phyloP scores from a whole-genome alignment of 2,888 invertebrate genomes.

The Drosophila anomalata region DNA sequence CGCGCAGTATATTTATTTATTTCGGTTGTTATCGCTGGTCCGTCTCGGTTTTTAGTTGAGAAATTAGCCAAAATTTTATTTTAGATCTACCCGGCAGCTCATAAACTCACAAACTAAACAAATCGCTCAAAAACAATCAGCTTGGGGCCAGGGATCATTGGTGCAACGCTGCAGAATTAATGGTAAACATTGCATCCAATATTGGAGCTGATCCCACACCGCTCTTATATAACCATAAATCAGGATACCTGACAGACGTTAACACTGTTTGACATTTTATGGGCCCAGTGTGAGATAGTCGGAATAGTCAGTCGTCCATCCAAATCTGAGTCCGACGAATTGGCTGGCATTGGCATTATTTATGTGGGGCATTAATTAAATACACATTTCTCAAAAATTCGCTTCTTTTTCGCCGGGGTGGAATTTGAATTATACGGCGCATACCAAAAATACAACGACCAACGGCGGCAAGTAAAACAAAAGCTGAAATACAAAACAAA shows the following conservation, averaged over 20 bases:
- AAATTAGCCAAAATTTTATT: slow-evolving; percentile 37
- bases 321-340: slow-evolving; percentile 19
- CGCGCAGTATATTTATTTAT: slow-evolving; percentile 45
- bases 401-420: slow-evolving; percentile 29
- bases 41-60: slow-evolving; percentile 36
- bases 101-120: slow-evolving; percentile 19
- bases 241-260: slow-evolving; percentile 27
- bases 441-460: slow-evolving; percentile 38
- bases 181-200: slow-evolving; percentile 60
- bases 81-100: slow-evolving; percentile 27
- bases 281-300: not conserved
- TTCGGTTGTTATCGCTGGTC: slow-evolving; percentile 44
- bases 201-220: slow-evolving; percentile 1
- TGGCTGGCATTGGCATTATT: slow-evolving; percentile 52
- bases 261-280: slow-evolving; percentile 10
- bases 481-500: slow-evolving; percentile 35
- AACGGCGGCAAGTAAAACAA: slow-evolving; percentile 41
- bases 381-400: slow-evolving; percentile 40
- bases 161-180: slow-evolving; percentile 58
- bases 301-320: slow-evolving; percentile 9
- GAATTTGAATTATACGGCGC: slow-evolving; percentile 33
- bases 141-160: slow-evolving; percentile 46
- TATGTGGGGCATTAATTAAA: slow-evolving; percentile 51
- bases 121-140: slow-evolving; percentile 38
- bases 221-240: slow-evolving; percentile 68